These are phyloP conservation scores for Periophthalmus modestus DNA, from an alignment of 2,113 vertebrate species.

Conservation along the genomic window DNA sequence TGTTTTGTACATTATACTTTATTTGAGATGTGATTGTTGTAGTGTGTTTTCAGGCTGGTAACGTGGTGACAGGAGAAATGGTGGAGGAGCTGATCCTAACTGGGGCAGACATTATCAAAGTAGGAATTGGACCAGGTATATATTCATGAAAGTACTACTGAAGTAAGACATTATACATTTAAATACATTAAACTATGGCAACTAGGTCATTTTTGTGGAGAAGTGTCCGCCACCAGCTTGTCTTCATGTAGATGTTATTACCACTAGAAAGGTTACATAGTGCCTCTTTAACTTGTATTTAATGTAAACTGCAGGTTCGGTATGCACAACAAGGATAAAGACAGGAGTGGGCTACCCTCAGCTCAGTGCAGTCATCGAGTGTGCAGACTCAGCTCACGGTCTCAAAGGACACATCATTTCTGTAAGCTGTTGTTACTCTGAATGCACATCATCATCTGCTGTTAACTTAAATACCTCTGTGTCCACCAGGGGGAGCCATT, in stretches of 20 bases:
- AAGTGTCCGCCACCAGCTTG: neutral
- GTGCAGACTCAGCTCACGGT: constrained; percentile 95
- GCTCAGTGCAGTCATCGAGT: constrained; percentile 97
- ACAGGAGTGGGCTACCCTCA: constrained; percentile 98
- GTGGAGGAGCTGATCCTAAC: constrained; percentile 97
- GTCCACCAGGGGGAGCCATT: constrained; percentile 1
- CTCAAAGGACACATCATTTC: constrained; percentile 99
- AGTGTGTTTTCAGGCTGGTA: constrained; percentile 84
- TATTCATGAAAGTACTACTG: neutral
- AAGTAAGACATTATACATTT: neutral
- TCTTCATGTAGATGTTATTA: too few species aligned
- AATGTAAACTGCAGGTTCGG: constrained; percentile 82
- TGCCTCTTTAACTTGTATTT: neutral
- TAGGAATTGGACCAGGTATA: constrained; percentile 94
- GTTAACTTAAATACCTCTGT: neutral
- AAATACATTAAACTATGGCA: neutral
- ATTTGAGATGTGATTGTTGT: neutral
- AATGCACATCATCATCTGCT: neutral
- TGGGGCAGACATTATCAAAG: constrained; percentile 98
- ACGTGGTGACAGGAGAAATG: constrained; percentile 99
- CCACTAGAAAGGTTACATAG: neutral
- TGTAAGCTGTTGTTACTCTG: constrained; percentile 74
- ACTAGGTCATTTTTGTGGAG: neutral
- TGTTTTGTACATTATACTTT: neutral
- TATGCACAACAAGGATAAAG: constrained; percentile 97